Conservation (phyloP, 2,888 invertebrate species). For the Phorcus lineatus region DNA sequence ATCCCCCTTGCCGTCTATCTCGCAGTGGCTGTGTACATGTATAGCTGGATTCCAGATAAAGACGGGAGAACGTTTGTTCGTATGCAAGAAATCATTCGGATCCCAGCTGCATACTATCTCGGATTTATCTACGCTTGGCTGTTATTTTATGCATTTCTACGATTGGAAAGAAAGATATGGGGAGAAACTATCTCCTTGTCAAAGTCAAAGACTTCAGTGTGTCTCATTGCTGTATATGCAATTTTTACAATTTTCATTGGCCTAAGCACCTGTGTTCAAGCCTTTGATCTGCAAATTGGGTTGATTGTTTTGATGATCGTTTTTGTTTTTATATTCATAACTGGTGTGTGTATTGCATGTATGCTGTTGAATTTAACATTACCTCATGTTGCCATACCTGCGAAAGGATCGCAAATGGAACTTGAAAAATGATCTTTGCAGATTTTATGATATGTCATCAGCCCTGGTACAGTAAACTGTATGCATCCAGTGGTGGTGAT, state of each 20-base stretch:
- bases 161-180: constrained; percentile 2
- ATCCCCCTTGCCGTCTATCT: constrained; percentile 37
- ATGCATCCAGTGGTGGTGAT: too few species aligned
- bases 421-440: too few species aligned
- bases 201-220: not conserved
- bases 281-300: not conserved
- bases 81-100: constrained; percentile 41
- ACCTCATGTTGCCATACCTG: not conserved
- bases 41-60: constrained; percentile 44
- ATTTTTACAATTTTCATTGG: not conserved
- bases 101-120: constrained; percentile 37
- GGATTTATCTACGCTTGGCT: not conserved
- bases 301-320: constrained; percentile 8
- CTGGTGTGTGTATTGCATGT: not conserved
- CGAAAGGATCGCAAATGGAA: too few species aligned
- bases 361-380: not conserved
- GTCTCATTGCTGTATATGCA: not conserved
- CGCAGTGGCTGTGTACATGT: constrained; percentile 34
- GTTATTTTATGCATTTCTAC: constrained; percentile 9
- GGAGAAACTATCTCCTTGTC: not conserved
- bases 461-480: too few species aligned
- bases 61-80: constrained; percentile 38
- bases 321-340: not conserved
- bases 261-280: not conserved
- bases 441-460: too few species aligned